Evolutionary conservation across 1,140 invertebrate genomes (phyloP).

Genomic region (Drosophila arizonae): DNA sequence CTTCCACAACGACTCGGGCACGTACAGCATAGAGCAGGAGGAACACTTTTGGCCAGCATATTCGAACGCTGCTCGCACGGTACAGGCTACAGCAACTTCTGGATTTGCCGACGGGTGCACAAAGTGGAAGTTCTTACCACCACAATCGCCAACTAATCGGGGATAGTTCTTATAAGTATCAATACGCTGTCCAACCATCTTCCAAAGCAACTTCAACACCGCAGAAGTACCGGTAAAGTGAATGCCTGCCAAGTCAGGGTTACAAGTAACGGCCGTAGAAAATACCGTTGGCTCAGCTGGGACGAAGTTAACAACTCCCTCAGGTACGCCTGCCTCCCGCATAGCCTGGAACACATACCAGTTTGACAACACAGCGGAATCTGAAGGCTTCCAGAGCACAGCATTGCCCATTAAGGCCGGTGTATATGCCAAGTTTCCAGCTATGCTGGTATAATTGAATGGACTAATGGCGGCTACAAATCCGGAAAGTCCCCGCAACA

Average conservation of each 20-base stretch:
- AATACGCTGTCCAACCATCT: conserved; percentile 94
- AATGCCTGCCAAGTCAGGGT: conserved; percentile 93
- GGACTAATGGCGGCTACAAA: conserved; percentile 99
- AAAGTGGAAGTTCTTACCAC: conserved; percentile 99
- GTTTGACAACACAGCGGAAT: conserved; percentile 97
- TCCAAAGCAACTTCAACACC: conserved; percentile 96
- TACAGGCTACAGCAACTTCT: conserved; percentile 89
- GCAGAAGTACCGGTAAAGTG: conserved; percentile 93
- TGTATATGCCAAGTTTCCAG: conserved; percentile 96
- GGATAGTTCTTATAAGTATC: conserved; percentile 94
- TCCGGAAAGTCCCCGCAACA: conserved; percentile 96
- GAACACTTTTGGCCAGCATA: conserved; percentile 99
- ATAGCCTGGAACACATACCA: conserved; percentile 97
- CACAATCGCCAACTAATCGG: conserved; percentile 96
- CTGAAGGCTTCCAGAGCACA: conserved; percentile 99
- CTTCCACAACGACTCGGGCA: conserved; percentile 94
- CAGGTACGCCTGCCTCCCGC: conserved; percentile 94
- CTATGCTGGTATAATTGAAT: conserved; percentile 99
- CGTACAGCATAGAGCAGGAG: conserved; percentile 97
- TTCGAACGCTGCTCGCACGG: conserved; percentile 96
- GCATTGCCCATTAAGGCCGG: conserved; percentile 99
- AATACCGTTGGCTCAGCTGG: conserved; percentile 96
- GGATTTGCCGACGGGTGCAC: conserved; percentile 95
- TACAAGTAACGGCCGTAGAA: conserved; percentile 93
- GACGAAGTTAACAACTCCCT: conserved; percentile 98